Evolutionary conservation across 2,797 vertebrate species (phyloP), one percentile per base, ranked within the genome.

Genomic region (Simalia tracyae): DNA sequence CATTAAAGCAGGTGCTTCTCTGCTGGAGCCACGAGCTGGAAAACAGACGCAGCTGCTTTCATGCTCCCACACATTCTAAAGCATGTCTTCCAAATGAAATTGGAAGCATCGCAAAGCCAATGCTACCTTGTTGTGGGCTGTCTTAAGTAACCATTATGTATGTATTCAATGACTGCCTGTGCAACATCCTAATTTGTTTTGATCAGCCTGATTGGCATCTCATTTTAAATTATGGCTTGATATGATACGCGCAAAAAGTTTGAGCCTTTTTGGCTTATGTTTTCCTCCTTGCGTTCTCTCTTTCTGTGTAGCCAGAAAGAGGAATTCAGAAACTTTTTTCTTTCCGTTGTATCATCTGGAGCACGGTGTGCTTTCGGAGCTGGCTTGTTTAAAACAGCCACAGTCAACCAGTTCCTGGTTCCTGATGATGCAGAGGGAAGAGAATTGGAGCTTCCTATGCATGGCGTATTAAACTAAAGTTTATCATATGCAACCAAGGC

Each of bases 71-170:
- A 50, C 6, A 50, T 50, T 50, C 46, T 50, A 50, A 50, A 50
- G 46, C 46, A 50, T 4, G 1, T 50, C 46, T 50, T 50, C 46
- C 46, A 50, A 50, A 50, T 50, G 3, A 50, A 50, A 50, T 50
- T 50, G 46, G 46, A 50, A 50, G 46, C 46, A 50, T 50, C 46
- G 46, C 46, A 50, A 50, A 50, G 46, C 46, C 46, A 36, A 50
- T 50, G 46, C 9, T 2, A 9, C 31, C n/a, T 9, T 90, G 22
- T 63, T 92, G 15, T 87, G 91, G 22, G 26, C 92, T 84, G 28
- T 93, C 68, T 88, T 88, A 3, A 89, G 11, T 81, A 54, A 87
- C 87, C 3, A 89, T 24, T 64, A 88, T n/a, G 9, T 88, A 2
- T 87, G 5, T 59, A 50, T 72, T 26, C 81, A 87, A 0, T 81